These are phyloP conservation scores for Rhabdophis nuchalis DNA, from an alignment of 2,797 vertebrate species.

Conservation along the genomic window DNA sequence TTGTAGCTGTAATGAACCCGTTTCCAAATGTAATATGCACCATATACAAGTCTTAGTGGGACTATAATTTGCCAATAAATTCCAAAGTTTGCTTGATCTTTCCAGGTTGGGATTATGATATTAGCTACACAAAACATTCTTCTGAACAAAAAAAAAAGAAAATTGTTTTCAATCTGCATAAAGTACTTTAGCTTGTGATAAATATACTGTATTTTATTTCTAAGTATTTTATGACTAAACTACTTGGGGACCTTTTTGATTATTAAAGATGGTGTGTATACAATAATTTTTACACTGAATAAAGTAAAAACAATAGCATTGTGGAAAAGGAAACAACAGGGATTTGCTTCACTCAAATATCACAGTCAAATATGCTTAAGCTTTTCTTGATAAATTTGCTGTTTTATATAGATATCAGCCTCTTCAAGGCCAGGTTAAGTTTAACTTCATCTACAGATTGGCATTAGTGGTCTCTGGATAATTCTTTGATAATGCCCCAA, in stretches of 20 bases:
- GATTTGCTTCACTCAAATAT: not conserved
- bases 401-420: not conserved
- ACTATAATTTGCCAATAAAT: not conserved
- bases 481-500: not conserved
- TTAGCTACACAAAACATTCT: not conserved
- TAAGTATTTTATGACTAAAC: not conserved
- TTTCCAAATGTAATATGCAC: not conserved
- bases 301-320: not conserved
- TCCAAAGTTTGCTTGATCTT: conserved; percentile 2
- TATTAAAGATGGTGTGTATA: not conserved
- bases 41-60: not conserved
- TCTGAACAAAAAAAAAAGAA: not conserved
- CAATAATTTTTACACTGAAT: not conserved
- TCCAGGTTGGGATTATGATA: conserved; percentile 21
- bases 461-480: not conserved
- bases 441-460: not conserved
- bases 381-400: not conserved
- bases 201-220: not conserved
- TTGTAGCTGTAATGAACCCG: not conserved
- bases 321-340: not conserved
- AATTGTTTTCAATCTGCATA: not conserved
- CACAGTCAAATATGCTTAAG: not conserved
- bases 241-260: not conserved
- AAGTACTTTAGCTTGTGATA: not conserved
- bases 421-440: not conserved